Evolutionary conservation across 2,888 invertebrate species (phyloP), one percentile per base, ranked within the genome.

Genomic region (Pogonocherus hispidulus): DNA sequence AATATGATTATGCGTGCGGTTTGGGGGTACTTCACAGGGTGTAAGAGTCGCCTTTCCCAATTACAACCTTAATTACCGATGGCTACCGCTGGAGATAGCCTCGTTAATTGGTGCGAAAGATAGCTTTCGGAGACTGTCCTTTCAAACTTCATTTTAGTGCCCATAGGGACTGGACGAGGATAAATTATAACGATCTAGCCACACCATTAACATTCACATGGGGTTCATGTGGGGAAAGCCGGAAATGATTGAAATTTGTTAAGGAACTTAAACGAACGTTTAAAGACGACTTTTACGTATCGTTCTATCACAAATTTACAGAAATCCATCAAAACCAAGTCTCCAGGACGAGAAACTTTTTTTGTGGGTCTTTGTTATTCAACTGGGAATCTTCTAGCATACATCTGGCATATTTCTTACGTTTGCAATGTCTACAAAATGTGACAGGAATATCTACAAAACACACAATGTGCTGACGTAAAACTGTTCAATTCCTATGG

Each of bases 1-100:
- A 41, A 41, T 14, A n/a, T n/a, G 14, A 16, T 41, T 41, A 14
- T 14, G 41, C 2, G 5, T n/a, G 41, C 3, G 3, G 41, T 9
- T 16, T 14, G 14, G 41, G 46, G 47, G 23, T 27, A 47, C 47
- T 59, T 32, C 27, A 27, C 19, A 59, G 27, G 47, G 59, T 22
- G 44, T 44, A 23, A 44, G 32, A 19, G 16, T 16, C 51, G 20
- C 51, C 51, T 35, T 49, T 62, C 62, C 46, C 62, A 62, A 62
- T 62, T 62, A 62, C 35, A 20, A 16, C 14, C 22, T 32, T 62
- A 62, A 69, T 66, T 69, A 63, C 63, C 63, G 59, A 59, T 66
- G 59, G 49, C 66, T 66, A 63, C 66, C 66, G 63, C 54, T 57
- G 46, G 59, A 59, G 66, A 69, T 51, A 62, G 63, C 60, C 59